Percentiles rank a stretch among this genome's conserved stretches.
phyloP scores from a whole-genome alignment of 2,113 vertebrate species.

The Genyomyrus donnyi region DNA sequence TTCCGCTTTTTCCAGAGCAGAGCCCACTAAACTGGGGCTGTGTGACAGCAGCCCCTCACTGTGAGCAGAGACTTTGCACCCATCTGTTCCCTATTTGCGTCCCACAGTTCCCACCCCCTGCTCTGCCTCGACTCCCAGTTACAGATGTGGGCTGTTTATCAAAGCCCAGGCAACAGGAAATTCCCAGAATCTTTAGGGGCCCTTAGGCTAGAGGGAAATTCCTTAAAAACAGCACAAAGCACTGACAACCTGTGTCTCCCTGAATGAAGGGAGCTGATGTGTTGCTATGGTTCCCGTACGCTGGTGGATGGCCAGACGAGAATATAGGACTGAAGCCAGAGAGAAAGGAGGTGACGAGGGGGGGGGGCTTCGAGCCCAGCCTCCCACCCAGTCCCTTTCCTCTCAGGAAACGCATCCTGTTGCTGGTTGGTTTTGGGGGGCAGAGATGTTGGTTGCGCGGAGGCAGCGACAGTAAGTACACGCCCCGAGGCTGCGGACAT shows the following conservation, averaged over 20 bases:
- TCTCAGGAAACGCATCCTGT: conserved; percentile 98
- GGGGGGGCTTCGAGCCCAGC: conserved; percentile 58
- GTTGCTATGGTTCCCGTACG: neutral
- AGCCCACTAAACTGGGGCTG: neutral
- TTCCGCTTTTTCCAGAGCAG: neutral
- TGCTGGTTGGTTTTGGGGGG: conserved; percentile 65
- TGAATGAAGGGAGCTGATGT: neutral
- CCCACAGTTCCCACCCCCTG: conserved; percentile 9
- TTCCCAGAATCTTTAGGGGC: conserved; percentile 64
- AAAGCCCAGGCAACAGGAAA: conserved; percentile 67
- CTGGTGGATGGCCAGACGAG: conserved; percentile 19
- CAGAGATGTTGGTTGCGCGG: conserved; percentile 67
- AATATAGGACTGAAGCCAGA: conserved; percentile 39
- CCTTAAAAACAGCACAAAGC: neutral
- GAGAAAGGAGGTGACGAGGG: conserved; percentile 32
- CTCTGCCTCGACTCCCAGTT: conserved; percentile 45
- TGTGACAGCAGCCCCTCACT: conserved; percentile 19
- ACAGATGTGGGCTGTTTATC: conserved; percentile 69
- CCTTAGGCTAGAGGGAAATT: conserved; percentile 30
- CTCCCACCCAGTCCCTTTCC: conserved; percentile 66
- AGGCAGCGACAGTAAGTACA: conserved; percentile 43
- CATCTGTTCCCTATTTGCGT: conserved; percentile 59
- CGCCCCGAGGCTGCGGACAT: conserved; percentile 63
- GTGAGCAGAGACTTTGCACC: conserved; percentile 49
- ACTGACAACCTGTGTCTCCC: neutral